phyloP scores from a whole-genome alignment of 2,888 invertebrate species.

The Autographa gamma region DNA sequence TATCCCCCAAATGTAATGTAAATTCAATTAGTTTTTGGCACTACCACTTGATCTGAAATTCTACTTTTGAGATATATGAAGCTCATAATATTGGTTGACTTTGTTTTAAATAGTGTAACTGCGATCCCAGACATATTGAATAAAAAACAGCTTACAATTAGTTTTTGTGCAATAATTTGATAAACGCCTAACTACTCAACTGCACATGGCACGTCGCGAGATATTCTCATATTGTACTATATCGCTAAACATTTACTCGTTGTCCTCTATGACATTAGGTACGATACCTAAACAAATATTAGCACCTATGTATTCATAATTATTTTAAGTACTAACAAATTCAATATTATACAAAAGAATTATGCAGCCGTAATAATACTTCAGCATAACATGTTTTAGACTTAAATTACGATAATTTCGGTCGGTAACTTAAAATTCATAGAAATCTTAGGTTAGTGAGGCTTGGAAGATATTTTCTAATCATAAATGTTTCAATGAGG shows the following conservation, averaged over 20 bases:
- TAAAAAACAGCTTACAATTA: conserved; percentile 62
- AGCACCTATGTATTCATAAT: conserved; percentile 77
- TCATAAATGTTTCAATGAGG: conserved; percentile 42
- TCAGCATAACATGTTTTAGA: conserved; percentile 41
- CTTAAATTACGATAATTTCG: conserved; percentile 54
- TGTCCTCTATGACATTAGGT: conserved; percentile 59
- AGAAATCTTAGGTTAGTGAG: conserved; percentile 29
- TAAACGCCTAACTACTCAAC: conserved; percentile 73
- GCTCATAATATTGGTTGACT: background rate
- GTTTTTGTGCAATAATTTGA: conserved; percentile 76
- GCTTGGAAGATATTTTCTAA: conserved; percentile 46
- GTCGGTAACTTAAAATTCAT: conserved; percentile 55
- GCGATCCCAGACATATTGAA: conserved; percentile 27
- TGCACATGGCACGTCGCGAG: conserved; percentile 72
- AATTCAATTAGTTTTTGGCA: too few relatives aligned
- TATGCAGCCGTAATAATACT: conserved; percentile 54
- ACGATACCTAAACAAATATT: conserved; percentile 58
- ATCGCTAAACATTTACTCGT: conserved; percentile 66
- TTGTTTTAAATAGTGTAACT: conserved; percentile 14
- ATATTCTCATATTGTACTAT: conserved; percentile 71
- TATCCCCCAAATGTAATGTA: too few relatives aligned
- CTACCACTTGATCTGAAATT: too few relatives aligned
- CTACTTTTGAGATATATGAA: background rate
- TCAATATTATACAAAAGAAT: conserved; percentile 50
- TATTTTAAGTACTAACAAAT: conserved; percentile 68